These are phyloP conservation scores for Galagoides demidoff DNA, from an alignment of 2,797 vertebrate genomes.

Conservation along the genomic window DNA sequence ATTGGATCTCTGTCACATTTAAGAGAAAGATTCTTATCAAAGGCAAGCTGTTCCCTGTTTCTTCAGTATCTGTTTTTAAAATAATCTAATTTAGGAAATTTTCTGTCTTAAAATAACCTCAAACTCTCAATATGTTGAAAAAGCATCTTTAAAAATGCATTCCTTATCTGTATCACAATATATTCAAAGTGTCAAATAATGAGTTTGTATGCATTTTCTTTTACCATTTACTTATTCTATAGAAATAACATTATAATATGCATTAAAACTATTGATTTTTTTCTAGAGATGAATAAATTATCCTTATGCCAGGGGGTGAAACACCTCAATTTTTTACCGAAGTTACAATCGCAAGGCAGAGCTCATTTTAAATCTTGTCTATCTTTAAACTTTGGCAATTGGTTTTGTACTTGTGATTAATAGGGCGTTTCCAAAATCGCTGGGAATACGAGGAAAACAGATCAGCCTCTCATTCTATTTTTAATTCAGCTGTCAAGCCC, in stretches of 20 bases:
- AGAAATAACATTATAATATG: slow-evolving; percentile 45
- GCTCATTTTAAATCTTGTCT: slow-evolving; percentile 42
- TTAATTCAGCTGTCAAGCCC: slow-evolving; percentile 9
- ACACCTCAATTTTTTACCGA: slow-evolving; percentile 10
- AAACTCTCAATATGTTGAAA: slow-evolving; percentile 58
- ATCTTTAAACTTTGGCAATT: slow-evolving; percentile 46
- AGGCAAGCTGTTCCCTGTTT: slow-evolving; percentile 67
- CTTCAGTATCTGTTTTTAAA: slow-evolving; percentile 64
- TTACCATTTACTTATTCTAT: slow-evolving; percentile 49
- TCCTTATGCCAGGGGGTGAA: not conserved
- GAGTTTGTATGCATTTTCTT: slow-evolving; percentile 64
- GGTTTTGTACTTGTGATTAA: slow-evolving; percentile 42
- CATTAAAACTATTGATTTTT: slow-evolving; percentile 60
- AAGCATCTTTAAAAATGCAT: slow-evolving; percentile 63
- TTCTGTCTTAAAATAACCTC: slow-evolving; percentile 47
- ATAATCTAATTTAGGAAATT: slow-evolving; percentile 77
- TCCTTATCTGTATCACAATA: slow-evolving; percentile 59
- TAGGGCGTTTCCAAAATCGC: not conserved
- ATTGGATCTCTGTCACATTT: slow-evolving; percentile 67
- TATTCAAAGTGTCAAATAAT: slow-evolving; percentile 59
- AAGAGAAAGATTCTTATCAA: slow-evolving; percentile 77
- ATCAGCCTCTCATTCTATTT: slow-evolving; percentile 46
- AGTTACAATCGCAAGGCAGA: slow-evolving; percentile 16
- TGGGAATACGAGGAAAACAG: slow-evolving; percentile 28
- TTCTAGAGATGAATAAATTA: slow-evolving; percentile 63